Conservation (phyloP, 2,888 invertebrate species). For the Lasioglossum malachurum region DNA sequence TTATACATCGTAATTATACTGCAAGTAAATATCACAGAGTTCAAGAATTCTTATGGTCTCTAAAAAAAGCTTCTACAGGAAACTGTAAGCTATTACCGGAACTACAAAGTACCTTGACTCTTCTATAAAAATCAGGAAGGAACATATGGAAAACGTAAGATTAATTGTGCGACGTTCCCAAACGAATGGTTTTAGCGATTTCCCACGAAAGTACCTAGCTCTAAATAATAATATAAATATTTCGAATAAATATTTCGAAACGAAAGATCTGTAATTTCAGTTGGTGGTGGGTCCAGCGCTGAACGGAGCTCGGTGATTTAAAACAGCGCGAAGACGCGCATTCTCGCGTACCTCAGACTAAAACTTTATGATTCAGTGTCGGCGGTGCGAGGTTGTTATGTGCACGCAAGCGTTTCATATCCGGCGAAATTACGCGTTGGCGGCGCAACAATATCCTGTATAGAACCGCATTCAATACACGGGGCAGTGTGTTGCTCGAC, state of each 20-base stretch:
- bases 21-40: too few species aligned
- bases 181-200: neutral
- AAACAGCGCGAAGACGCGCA: neutral
- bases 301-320: neutral
- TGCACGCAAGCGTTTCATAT: constrained; percentile 18
- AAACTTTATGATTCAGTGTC: constrained; percentile 35
- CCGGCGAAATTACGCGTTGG: constrained; percentile 6
- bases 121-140: neutral
- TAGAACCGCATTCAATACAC: constrained; percentile 42
- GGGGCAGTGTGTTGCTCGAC: neutral
- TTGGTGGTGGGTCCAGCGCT: neutral
- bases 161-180: neutral
- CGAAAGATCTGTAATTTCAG: neutral
- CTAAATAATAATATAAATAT: too few species aligned
- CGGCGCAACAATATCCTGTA: constrained; percentile 25
- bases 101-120: neutral
- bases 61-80: too few species aligned
- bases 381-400: neutral
- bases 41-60: too few species aligned
- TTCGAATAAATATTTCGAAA: neutral
- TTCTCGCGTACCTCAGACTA: constrained; percentile 27
- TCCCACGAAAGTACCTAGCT: neutral
- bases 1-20: too few species aligned
- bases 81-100: too few species aligned
- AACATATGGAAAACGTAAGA: neutral